Evolutionary conservation across 2,797 vertebrate genomes (phyloP).

Genomic region (Dicrostonyx torquatus): DNA sequence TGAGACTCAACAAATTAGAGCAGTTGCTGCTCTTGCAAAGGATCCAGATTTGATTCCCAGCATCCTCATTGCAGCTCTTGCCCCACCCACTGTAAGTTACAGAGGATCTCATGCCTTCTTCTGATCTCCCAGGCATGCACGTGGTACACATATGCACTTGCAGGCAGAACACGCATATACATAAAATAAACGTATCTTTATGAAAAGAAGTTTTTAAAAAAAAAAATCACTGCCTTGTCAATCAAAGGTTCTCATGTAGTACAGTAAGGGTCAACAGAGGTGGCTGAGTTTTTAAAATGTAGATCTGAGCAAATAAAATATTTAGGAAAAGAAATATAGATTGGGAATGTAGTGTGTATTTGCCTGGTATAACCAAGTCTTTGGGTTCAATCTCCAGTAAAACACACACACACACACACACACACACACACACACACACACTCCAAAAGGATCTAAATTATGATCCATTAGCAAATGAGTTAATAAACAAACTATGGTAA

Average conservation of each 20-base stretch:
- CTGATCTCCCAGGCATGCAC: background rate
- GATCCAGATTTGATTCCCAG: background rate
- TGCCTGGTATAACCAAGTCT: background rate
- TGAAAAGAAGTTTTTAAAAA: background rate
- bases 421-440: background rate
- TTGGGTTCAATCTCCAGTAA: background rate
- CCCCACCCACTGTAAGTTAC: background rate
- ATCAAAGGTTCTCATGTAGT: background rate
- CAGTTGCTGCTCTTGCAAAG: background rate
- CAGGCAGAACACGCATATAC: background rate
- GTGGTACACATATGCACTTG: no score
- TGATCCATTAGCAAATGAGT: background rate
- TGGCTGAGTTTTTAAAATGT: background rate
- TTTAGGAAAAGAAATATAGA: background rate
- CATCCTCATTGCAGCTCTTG: background rate
- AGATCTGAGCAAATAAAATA: slow-evolving; percentile 21
- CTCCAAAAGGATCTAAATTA: background rate
- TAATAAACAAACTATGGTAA: background rate
- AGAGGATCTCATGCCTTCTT: background rate
- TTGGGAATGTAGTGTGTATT: background rate
- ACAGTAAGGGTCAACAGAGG: background rate
- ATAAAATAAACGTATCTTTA: background rate
- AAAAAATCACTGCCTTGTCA: background rate
- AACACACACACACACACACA: background rate
- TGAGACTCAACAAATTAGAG: background rate